These are phyloP conservation scores for Hetaerina titia DNA, from an alignment of 2,888 invertebrate species.

Conservation along the genomic window DNA sequence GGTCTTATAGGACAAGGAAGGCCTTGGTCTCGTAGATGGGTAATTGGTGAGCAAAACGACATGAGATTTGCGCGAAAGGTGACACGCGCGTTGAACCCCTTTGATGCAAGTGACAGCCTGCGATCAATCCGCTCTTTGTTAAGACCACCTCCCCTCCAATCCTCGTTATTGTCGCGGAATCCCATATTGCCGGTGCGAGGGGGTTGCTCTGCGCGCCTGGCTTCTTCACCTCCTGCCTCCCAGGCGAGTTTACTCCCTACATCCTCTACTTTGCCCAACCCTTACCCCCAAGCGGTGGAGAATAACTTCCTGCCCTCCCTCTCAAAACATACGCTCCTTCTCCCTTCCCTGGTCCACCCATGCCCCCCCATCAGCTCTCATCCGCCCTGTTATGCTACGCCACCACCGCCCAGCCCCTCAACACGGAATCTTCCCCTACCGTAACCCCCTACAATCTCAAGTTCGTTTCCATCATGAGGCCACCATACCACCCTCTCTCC, in stretches of 20 bases:
- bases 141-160: not conserved
- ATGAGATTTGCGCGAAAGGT: too few relatives aligned
- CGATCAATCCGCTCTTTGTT: not conserved
- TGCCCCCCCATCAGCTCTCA: not conserved
- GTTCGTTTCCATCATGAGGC: conserved; percentile 38
- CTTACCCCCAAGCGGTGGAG: too few relatives aligned
- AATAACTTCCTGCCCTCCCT: not conserved
- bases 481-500: not conserved
- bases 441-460: conserved; percentile 17
- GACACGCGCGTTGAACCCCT: too few relatives aligned
- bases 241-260: not conserved
- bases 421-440: not conserved
- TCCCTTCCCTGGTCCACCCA: not conserved
- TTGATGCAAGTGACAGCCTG: not conserved
- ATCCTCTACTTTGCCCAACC: too few relatives aligned
- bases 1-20: too few relatives aligned
- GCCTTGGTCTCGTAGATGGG: too few relatives aligned
- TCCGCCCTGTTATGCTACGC: not conserved
- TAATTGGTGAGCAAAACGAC: too few relatives aligned
- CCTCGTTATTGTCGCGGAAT: conserved; percentile 18
- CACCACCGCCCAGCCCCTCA: not conserved
- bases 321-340: not conserved
- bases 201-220: not conserved
- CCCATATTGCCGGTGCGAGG: not conserved
- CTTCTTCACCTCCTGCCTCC: not conserved